Evolutionary conservation across 1,140 invertebrate species (phyloP).

Genomic region (Drosophila pallidifrons): DNA sequence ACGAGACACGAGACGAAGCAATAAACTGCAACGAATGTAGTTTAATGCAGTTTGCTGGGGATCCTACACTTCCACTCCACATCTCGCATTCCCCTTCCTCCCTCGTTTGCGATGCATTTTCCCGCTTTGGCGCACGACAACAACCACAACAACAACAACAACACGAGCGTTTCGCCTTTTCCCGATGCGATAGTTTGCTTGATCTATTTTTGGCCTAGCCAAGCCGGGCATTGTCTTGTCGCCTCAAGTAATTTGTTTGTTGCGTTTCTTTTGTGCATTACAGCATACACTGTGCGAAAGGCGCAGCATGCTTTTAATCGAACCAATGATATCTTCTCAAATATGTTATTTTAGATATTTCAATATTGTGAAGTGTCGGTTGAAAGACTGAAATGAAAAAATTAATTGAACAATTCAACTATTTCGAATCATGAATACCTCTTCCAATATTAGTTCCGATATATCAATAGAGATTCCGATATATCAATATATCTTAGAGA

Average conservation of each 20-base stretch:
- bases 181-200: constrained; percentile 64
- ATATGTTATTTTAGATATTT: too few species aligned
- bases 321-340: neutral
- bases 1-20: constrained; percentile 59
- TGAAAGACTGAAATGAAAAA: too few species aligned
- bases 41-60: constrained; percentile 84
- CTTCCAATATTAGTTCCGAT: too few species aligned
- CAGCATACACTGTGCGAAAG: constrained; percentile 56
- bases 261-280: constrained; percentile 61
- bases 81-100: neutral
- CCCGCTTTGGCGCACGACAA: constrained; percentile 77
- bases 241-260: constrained; percentile 80
- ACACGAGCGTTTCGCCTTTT: constrained; percentile 7
- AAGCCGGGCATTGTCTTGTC: constrained; percentile 64
- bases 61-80: constrained; percentile 53
- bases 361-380: too few species aligned
- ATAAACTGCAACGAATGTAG: constrained; percentile 80
- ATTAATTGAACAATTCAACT: too few species aligned
- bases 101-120: constrained; percentile 31
- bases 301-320: neutral
- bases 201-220: constrained; percentile 76
- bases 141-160: constrained; percentile 53
- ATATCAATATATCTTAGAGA: too few species aligned
- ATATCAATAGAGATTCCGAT: too few species aligned
- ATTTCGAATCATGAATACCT: too few species aligned